Percentiles rank a stretch among this genome's conserved stretches.
Conservation (phyloP, 2,113 vertebrate genomes). For the Lonchura striata region DNA sequence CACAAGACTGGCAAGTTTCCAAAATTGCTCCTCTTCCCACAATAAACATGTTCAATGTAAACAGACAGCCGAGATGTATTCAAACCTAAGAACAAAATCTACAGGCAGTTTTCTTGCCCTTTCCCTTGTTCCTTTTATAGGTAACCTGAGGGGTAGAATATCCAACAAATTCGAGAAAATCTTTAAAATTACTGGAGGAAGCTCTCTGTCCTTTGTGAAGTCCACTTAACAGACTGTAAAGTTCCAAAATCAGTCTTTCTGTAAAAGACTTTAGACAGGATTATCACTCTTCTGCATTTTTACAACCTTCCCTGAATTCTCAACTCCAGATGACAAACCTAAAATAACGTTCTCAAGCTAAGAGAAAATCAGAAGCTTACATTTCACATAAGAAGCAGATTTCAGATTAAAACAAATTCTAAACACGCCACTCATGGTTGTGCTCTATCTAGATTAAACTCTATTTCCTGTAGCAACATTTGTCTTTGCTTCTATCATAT, state of each 20-base stretch:
- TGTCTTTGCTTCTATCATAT: neutral
- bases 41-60: neutral
- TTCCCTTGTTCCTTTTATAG: neutral
- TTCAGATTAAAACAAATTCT: neutral
- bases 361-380: neutral
- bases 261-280: neutral
- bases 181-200: neutral
- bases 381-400: neutral
- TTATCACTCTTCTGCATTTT: neutral
- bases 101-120: neutral
- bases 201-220: neutral
- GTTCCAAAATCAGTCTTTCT: neutral
- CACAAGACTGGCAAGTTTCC: neutral
- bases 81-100: neutral
- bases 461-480: neutral
- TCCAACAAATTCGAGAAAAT: neutral
- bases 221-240: neutral
- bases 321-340: neutral
- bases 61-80: neutral
- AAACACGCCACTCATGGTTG: neutral
- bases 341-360: neutral
- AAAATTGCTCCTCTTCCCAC: neutral
- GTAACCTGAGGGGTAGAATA: neutral
- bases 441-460: neutral
- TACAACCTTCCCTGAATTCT: neutral